These are phyloP conservation scores for Euphydryas editha DNA, from an alignment of 2,888 invertebrate species.

Conservation along the genomic window DNA sequence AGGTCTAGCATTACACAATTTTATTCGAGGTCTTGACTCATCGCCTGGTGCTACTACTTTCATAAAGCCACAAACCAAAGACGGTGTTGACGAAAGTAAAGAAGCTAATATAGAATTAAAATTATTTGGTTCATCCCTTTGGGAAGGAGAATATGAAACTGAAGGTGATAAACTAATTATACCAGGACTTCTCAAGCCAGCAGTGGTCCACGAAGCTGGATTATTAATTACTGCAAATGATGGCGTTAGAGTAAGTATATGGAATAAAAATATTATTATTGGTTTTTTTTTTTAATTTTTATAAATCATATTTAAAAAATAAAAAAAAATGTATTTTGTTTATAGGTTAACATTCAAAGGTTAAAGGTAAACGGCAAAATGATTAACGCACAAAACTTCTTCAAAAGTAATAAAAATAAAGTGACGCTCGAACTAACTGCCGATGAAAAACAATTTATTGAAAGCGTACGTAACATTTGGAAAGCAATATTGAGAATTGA, in stretches of 20 bases:
- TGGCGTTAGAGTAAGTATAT: conserved; percentile 84
- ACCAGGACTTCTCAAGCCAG: conserved; percentile 84
- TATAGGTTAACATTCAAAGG: conserved; percentile 89
- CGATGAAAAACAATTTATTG: conserved; percentile 88
- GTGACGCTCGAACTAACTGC: conserved; percentile 86
- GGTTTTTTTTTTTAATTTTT: no score
- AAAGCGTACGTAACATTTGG: conserved; percentile 89
- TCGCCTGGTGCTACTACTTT: conserved; percentile 95
- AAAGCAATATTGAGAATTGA: conserved; percentile 91
- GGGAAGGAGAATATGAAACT: conserved; percentile 82
- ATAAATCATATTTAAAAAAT: no score
- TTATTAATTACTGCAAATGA: conserved; percentile 92
- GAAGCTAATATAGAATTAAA: conserved; percentile 65
- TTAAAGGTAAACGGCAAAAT: conserved; percentile 91
- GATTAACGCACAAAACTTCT: conserved; percentile 91
- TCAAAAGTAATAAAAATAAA: conserved; percentile 84
- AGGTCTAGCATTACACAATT: conserved; percentile 93
- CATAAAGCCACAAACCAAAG: conserved; percentile 67
- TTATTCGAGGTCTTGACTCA: conserved; percentile 96
- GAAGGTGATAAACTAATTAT: conserved; percentile 84
- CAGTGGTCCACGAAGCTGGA: conserved; percentile 90
- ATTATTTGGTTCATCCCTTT: conserved; percentile 92
- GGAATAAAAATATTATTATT: no score
- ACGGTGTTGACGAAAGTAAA: conserved; percentile 62
- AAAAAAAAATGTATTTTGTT: conserved; percentile 30